Evolutionary conservation across 2,888 invertebrate species (phyloP).

Genomic region (Zaprionus lineosus): DNA sequence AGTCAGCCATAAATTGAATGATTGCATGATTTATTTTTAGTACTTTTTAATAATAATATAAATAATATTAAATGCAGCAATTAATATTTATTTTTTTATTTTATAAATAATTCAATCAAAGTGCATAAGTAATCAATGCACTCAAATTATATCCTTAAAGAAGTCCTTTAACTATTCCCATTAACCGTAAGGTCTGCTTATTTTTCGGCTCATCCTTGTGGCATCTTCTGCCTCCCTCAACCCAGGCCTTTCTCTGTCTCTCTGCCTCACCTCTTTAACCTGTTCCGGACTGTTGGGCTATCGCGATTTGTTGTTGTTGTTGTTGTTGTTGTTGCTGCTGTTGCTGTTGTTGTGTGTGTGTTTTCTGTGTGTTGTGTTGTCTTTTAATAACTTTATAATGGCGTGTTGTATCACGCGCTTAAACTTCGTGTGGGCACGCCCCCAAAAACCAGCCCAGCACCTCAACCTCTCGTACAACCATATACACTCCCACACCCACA

Average conservation of each 20-base stretch:
- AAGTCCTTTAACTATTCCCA: too few relatives aligned
- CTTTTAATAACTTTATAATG: conserved; percentile 81
- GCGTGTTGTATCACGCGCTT: conserved; percentile 72
- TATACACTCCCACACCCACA: too few relatives aligned
- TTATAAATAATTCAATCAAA: too few relatives aligned
- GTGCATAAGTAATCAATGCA: too few relatives aligned
- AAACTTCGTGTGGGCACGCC: conserved; percentile 70
- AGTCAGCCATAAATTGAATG: too few relatives aligned
- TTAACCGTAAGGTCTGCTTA: too few relatives aligned
- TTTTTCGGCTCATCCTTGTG: conserved; percentile 1
- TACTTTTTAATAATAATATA: too few relatives aligned
- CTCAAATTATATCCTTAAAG: too few relatives aligned
- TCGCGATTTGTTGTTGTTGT: conserved; percentile 17
- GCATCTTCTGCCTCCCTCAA: neutral
- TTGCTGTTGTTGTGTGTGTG: conserved; percentile 24
- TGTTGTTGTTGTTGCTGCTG: conserved; percentile 23
- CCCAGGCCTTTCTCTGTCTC: too few relatives aligned
- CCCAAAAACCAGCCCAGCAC: conserved; percentile 27
- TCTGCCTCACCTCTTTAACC: conserved; percentile 24
- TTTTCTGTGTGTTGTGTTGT: conserved; percentile 52
- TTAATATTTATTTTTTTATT: neutral
- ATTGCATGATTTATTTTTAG: too few relatives aligned
- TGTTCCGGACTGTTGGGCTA: conserved; percentile 35
- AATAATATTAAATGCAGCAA: neutral
- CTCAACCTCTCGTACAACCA: too few relatives aligned